Conservation (phyloP, 2,888 invertebrate genomes). For the Stratiomys singularior region DNA sequence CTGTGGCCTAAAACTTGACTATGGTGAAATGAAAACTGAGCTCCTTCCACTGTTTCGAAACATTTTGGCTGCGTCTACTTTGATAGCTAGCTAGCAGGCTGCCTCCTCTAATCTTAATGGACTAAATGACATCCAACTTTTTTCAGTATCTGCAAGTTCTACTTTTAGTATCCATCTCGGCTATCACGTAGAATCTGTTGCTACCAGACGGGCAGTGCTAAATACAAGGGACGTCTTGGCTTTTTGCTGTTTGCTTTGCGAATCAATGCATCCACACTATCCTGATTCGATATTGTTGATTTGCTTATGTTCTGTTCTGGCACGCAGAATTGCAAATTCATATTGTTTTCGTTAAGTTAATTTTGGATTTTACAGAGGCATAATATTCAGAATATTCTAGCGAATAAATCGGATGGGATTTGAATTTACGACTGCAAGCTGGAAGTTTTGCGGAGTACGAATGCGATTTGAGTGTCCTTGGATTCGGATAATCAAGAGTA, state of each 20-base stretch:
- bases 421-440: background rate
- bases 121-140: conserved; percentile 33
- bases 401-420: background rate
- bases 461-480: background rate
- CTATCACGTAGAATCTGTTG: background rate
- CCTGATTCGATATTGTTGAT: conserved; percentile 9
- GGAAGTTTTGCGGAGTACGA: background rate
- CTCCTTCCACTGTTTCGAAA: conserved; percentile 33
- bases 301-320: background rate
- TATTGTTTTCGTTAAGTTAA: conserved; percentile 25
- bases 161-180: conserved; percentile 41
- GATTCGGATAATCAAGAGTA: background rate
- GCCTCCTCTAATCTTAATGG: conserved; percentile 24
- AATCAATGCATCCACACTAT: conserved; percentile 10
- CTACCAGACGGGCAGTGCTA: background rate
- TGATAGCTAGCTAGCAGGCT: conserved; percentile 9
- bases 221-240: background rate
- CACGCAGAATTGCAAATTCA: background rate
- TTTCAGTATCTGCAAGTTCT: conserved; percentile 40
- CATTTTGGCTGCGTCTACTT: conserved; percentile 12
- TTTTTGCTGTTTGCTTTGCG: background rate
- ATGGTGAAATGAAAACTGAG: conserved; percentile 25
- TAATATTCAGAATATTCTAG: conserved; percentile 1
- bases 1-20: conserved; percentile 45
- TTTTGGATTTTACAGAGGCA: conserved; percentile 12